A percentile compares a stretch with the other conserved stretches of the same genome.
Conservation (phyloP, 2,797 vertebrate species). For the Avahi laniger region DNA sequence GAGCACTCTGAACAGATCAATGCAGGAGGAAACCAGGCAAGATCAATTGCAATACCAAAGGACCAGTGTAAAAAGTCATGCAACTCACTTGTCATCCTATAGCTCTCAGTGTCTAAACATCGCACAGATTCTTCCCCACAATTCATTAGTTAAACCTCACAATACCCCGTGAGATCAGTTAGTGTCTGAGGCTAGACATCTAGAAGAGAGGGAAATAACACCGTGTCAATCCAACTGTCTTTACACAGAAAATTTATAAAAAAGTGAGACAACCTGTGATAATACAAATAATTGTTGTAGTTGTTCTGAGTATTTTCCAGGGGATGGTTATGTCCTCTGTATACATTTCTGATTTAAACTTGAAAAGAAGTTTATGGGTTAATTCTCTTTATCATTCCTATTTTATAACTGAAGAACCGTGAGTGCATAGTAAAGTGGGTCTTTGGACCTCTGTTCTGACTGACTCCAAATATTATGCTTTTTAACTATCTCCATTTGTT, state of each 20-base stretch:
- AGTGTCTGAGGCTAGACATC: background rate
- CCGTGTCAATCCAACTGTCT: background rate
- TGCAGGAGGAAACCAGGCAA: constrained; percentile 68
- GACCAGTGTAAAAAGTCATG: constrained; percentile 40
- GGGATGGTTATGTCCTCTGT: background rate
- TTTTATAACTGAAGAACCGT: background rate
- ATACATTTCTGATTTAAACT: background rate
- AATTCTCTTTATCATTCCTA: background rate
- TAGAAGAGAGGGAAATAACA: background rate
- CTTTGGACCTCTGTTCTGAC: background rate
- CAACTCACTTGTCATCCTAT: background rate
- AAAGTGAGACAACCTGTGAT: background rate
- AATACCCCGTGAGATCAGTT: background rate
- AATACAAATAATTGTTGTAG: background rate
- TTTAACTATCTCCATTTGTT: background rate
- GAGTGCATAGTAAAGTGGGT: no score
- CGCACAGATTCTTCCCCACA: background rate
- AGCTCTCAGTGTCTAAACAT: background rate
- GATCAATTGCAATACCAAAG: constrained; percentile 74
- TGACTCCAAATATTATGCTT: background rate
- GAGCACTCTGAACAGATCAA: constrained; percentile 74
- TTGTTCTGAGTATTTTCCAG: background rate
- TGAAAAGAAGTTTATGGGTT: background rate
- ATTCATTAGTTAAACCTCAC: background rate
- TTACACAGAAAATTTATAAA: background rate